phyloP scores from a whole-genome alignment of 2,888 invertebrate genomes.

The Coremacera marginata region DNA sequence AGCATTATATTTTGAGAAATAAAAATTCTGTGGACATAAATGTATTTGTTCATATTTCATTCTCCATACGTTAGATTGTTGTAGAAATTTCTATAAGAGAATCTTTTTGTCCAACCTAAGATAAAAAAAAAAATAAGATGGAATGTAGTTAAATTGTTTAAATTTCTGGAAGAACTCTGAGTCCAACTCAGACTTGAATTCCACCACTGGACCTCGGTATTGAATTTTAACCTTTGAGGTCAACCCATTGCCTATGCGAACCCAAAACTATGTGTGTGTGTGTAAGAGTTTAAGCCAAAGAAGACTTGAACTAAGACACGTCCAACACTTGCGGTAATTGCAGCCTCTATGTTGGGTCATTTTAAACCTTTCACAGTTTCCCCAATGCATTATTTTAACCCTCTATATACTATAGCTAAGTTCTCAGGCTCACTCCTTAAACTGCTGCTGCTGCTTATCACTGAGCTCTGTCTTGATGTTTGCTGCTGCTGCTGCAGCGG shows the following conservation, averaged over 20 bases:
- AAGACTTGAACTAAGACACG: too few relatives aligned
- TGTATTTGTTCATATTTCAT: too few relatives aligned
- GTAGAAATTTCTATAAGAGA: conserved; percentile 29
- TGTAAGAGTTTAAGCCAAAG: too few relatives aligned
- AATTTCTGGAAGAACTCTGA: too few relatives aligned
- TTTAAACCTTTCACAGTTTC: too few relatives aligned
- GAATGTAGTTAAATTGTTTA: too few relatives aligned
- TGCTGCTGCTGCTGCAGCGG: conserved; percentile 51
- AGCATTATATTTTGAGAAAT: too few relatives aligned
- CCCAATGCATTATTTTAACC: too few relatives aligned
- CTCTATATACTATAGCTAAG: not conserved
- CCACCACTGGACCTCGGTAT: not conserved
- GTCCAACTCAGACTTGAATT: not conserved
- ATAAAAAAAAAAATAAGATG: not conserved
- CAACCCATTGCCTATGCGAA: not conserved
- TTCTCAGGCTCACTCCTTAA: conserved; percentile 52
- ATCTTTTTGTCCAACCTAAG: not conserved
- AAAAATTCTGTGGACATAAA: too few relatives aligned
- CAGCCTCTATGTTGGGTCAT: too few relatives aligned
- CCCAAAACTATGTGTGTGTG: not conserved
- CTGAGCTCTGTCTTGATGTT: conserved; percentile 56
- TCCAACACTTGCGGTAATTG: too few relatives aligned
- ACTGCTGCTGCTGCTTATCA: conserved; percentile 55
- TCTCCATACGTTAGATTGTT: too few relatives aligned
- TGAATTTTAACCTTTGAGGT: not conserved